Evolutionary conservation across 1,140 invertebrate genomes (phyloP).

Genomic region (Calycopis cecrops): DNA sequence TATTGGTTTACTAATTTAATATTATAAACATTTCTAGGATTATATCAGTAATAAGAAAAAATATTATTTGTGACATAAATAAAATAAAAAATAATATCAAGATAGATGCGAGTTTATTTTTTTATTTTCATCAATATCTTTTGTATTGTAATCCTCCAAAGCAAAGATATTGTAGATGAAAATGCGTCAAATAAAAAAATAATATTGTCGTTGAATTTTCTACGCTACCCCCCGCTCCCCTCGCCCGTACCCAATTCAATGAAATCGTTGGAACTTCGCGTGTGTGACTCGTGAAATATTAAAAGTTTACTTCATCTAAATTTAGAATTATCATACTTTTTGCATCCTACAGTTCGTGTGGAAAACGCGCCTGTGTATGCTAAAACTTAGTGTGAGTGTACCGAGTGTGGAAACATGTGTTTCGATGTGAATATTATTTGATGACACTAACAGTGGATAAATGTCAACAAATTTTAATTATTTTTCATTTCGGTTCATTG

Average conservation of each 20-base stretch:
- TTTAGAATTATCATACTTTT: conserved; percentile 59
- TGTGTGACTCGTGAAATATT: conserved; percentile 63
- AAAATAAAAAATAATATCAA: not conserved
- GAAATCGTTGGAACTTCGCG: conserved; percentile 47
- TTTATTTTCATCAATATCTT: conserved; percentile 6
- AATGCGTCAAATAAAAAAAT: conserved; percentile 65
- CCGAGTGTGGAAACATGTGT: conserved; percentile 63
- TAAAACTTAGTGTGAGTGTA: conserved; percentile 38
- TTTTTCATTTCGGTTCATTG: conserved; percentile 34
- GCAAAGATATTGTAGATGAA: conserved; percentile 28
- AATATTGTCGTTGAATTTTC: conserved; percentile 32
- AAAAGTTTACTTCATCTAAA: conserved; percentile 66
- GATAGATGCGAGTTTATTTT: conserved; percentile 20
- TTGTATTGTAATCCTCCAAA: not conserved
- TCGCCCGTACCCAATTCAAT: not conserved
- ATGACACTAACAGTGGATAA: conserved; percentile 50
- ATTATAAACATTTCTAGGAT: no score
- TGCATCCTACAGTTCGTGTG: conserved; percentile 48
- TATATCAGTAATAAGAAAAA: no score
- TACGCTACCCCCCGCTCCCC: conserved; percentile 53
- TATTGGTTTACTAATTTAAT: not conserved
- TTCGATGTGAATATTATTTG: conserved; percentile 67
- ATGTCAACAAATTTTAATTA: conserved; percentile 68
- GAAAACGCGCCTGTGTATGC: conserved; percentile 38
- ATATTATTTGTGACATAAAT: no score